Conservation (phyloP, 37 sponge, comb jelly and placozoan genomes). For the Petrosia ficiformis region DNA sequence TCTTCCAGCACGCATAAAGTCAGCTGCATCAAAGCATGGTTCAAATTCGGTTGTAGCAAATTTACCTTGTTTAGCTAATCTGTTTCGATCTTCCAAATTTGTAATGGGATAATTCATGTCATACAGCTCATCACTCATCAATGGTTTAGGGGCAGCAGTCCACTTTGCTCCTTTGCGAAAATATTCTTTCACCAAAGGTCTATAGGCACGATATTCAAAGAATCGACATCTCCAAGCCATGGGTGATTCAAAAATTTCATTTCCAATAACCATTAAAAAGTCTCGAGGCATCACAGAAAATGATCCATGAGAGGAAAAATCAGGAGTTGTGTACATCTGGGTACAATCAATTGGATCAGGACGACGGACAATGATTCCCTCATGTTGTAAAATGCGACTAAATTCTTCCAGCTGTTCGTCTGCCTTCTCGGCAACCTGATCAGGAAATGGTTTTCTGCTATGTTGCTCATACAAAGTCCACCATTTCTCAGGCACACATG, state of each 20-base stretch:
- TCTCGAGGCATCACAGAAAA: conserved; percentile 69
- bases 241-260: conserved; percentile 82
- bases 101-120: conserved; percentile 39
- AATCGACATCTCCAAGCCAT: conserved; percentile 81
- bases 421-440: conserved; percentile 36
- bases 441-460: conserved; percentile 47
- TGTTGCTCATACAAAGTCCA: conserved; percentile 47
- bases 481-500: conserved; percentile 32
- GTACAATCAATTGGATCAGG: conserved; percentile 44
- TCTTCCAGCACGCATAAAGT: conserved; percentile 69
- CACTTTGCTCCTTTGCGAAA: conserved; percentile 64
- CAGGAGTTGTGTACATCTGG: conserved; percentile 62
- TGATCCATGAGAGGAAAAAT: conserved; percentile 44
- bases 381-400: conserved; percentile 39
- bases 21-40: conserved; percentile 80
- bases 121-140: conserved; percentile 60
- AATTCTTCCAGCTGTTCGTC: conserved; percentile 52
- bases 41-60: conserved; percentile 80
- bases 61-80: conserved; percentile 39
- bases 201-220: conserved; percentile 76
- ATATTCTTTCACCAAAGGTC: conserved; percentile 66
- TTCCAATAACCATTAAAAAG: conserved; percentile 60
- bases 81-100: conserved; percentile 14
- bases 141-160: conserved; percentile 74
- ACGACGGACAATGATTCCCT: conserved; percentile 62